phyloP scores from a whole-genome alignment of 2,888 invertebrate genomes.

The Caenorhabditis virilis region DNA sequence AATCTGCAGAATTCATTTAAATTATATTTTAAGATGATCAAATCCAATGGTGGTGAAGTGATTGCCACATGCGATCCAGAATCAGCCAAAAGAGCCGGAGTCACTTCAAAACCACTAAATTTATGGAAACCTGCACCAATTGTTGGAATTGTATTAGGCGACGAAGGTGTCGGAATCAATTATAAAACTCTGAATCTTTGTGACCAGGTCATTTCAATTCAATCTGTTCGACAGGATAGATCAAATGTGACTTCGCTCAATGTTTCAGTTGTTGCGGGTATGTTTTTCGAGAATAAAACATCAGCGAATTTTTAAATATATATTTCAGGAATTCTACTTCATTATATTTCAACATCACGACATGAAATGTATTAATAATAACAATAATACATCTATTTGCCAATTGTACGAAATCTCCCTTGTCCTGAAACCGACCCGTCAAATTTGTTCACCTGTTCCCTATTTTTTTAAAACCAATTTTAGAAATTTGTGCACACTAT shows the following conservation, averaged over 20 bases:
- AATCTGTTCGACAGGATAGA: conserved; percentile 5
- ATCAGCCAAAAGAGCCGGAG: conserved; percentile 21
- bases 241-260: conserved; percentile 37
- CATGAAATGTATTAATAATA: background rate
- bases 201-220: conserved; percentile 29
- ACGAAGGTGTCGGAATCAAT: conserved; percentile 36
- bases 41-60: conserved; percentile 12
- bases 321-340: conserved; percentile 29
- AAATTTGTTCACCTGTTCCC: conserved; percentile 26
- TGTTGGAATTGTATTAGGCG: conserved; percentile 30
- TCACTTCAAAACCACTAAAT: conserved; percentile 9
- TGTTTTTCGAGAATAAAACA: background rate
- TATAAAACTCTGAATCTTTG: conserved; percentile 19
- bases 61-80: conserved; percentile 34
- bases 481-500: conserved; percentile 18
- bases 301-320: background rate
- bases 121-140: conserved; percentile 11
- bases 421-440: too few species aligned
- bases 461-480: background rate
- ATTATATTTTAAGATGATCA: conserved; percentile 9
- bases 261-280: conserved; percentile 43
- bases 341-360: conserved; percentile 16
- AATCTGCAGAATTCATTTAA: too few species aligned
- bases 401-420: too few species aligned
- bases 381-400: too few species aligned